Conservation (phyloP, 2,113 vertebrate genomes). For the Phalacrocorax aristotelis region DNA sequence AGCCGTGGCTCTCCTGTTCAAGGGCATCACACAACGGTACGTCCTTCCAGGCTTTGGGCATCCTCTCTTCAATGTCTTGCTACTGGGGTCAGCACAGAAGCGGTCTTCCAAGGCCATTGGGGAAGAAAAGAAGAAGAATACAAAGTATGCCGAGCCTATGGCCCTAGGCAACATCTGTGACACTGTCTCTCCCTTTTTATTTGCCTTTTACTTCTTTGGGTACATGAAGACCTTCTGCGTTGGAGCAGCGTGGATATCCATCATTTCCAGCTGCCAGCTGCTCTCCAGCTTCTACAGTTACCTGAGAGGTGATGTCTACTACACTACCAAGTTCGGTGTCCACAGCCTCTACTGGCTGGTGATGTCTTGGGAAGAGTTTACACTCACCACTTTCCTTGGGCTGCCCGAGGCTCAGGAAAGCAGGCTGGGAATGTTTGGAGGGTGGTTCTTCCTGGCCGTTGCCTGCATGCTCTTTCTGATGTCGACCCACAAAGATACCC, state of each 20-base stretch:
- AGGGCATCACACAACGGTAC: conserved; percentile 84
- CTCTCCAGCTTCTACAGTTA: conserved; percentile 85
- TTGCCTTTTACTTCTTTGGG: conserved; percentile 85
- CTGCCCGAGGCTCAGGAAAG: not conserved
- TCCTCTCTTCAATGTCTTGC: conserved; percentile 86
- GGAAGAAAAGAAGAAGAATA: conserved; percentile 89
- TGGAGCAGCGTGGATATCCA: conserved; percentile 82
- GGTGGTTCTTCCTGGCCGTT: conserved; percentile 84
- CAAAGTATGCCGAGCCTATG: conserved; percentile 89
- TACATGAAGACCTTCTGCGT: conserved; percentile 78
- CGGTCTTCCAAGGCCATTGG: conserved; percentile 71
- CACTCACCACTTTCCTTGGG: conserved; percentile 53
- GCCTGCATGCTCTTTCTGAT: conserved; percentile 76
- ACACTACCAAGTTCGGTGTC: conserved; percentile 82
- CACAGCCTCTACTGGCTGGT: conserved; percentile 86
- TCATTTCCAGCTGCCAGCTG: conserved; percentile 80
- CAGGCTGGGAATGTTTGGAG: conserved; percentile 78
- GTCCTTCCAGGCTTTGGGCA: conserved; percentile 86
- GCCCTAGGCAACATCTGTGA: conserved; percentile 86
- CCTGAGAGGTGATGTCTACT: conserved; percentile 82
- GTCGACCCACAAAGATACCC: conserved; percentile 79
- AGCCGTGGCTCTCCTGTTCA: conserved; percentile 79
- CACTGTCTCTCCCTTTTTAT: conserved; percentile 80
- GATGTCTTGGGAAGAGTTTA: conserved; percentile 86
- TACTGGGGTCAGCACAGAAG: conserved; percentile 79